A percentile compares a stretch with the other conserved stretches of the same genome.
Evolutionary conservation across 2,113 vertebrate genomes (phyloP).

Genomic region (Stigmatopora nigra): DNA sequence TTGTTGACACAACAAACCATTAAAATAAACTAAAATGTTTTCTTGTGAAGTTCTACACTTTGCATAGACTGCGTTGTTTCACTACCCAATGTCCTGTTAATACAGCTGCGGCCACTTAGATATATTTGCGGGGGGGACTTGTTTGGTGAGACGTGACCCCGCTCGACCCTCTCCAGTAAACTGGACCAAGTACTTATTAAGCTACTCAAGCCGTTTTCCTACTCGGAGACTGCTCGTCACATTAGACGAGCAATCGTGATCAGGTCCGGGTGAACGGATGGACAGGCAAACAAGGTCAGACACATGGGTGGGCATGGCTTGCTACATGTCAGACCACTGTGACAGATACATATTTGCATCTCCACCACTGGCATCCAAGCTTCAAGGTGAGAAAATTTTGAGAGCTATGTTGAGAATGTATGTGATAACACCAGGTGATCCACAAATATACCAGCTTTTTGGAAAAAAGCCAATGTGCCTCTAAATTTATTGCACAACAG

Average conservation of each 20-base stretch:
- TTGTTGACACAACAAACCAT: conserved; percentile 27
- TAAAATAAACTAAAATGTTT: conserved; percentile 27
- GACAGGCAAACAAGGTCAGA: not conserved
- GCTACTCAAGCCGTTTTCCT: conserved; percentile 31
- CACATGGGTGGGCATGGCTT: not conserved
- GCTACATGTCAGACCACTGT: not conserved
- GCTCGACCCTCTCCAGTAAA: conserved; percentile 63
- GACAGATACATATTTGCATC: not conserved
- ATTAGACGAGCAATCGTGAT: conserved; percentile 29
- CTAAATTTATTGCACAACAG: too few species aligned
- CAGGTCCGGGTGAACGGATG: conserved; percentile 7
- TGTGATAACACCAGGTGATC: not conserved
- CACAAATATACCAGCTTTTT: not conserved
- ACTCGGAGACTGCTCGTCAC: conserved; percentile 18
- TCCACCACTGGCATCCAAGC: not conserved
- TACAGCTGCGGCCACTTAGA: conserved; percentile 54
- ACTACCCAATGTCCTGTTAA: conserved; percentile 39
- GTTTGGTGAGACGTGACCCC: conserved; percentile 64
- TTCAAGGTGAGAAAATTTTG: not conserved
- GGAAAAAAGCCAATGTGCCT: too few species aligned
- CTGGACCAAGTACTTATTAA: conserved; percentile 51
- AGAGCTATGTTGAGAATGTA: not conserved
- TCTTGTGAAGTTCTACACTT: conserved; percentile 17
- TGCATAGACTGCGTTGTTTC: conserved; percentile 31
- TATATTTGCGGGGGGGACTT: conserved; percentile 57